Evolutionary conservation across 2,113 vertebrate genomes (phyloP).

Genomic region (Alectura lathami): DNA sequence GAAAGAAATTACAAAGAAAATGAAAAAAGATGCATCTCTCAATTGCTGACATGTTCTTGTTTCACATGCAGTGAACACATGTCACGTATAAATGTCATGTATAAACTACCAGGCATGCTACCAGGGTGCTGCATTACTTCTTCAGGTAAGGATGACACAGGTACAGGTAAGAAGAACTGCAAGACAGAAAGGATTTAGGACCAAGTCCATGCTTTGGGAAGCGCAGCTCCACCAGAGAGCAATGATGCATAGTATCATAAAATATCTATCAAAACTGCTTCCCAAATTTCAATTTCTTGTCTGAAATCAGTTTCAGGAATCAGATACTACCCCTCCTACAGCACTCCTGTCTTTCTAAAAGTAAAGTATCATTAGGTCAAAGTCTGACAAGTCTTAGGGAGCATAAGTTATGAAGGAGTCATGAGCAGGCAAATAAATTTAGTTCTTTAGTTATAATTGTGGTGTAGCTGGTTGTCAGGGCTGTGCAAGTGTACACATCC

Average conservation of each 20-base stretch:
- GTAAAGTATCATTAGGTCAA: not conserved
- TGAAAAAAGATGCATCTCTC: not conserved
- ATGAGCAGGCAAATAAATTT: not conserved
- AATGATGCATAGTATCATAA: not conserved
- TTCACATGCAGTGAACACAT: not conserved
- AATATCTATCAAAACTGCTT: not conserved
- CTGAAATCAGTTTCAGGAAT: not conserved
- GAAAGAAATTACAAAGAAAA: not conserved
- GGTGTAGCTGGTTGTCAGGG: not conserved
- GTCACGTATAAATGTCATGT: not conserved
- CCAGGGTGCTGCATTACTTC: not conserved
- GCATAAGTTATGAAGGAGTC: not conserved
- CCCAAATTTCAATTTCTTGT: not conserved
- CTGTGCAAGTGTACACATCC: not conserved
- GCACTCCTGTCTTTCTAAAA: not conserved
- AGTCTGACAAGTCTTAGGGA: rapidly evolving
- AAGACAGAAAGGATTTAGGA: not conserved
- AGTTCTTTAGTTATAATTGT: not conserved
- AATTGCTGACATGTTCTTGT: not conserved
- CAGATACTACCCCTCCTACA: not conserved
- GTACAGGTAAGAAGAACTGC: not conserved
- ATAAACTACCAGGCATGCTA: not conserved
- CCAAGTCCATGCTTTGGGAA: not conserved
- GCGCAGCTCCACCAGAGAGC: not conserved
- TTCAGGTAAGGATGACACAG: not conserved